A percentile compares a stretch with the other conserved stretches of the same genome.
These are phyloP conservation scores for Varanus salvator DNA, from an alignment of 2,113 vertebrate species.

Conservation along the genomic window DNA sequence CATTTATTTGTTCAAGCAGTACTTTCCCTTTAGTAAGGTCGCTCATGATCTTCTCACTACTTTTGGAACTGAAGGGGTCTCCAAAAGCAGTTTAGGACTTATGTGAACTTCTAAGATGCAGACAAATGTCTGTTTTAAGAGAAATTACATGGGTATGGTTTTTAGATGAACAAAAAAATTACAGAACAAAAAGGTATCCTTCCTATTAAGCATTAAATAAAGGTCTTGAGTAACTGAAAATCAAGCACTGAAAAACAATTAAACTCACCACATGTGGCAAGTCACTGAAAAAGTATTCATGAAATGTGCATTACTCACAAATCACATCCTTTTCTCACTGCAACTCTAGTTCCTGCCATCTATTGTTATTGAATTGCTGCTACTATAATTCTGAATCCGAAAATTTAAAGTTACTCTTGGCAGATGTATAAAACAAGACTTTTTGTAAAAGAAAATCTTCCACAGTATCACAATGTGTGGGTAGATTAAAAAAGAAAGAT, in stretches of 20 bases:
- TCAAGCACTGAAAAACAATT: conserved; percentile 2
- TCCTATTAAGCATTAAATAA: neutral
- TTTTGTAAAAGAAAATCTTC: neutral
- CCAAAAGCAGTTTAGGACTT: neutral
- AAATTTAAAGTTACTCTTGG: neutral
- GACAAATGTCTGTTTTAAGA: neutral
- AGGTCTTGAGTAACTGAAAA: neutral
- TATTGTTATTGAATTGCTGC: neutral
- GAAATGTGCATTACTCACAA: conserved; percentile 6
- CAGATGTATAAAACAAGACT: neutral
- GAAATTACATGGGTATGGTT: neutral
- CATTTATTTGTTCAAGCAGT: neutral
- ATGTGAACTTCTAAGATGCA: neutral
- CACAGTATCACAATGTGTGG: neutral
- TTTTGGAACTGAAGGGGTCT: neutral
- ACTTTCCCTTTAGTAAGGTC: neutral
- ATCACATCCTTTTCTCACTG: neutral
- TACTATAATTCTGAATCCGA: neutral
- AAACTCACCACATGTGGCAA: neutral
- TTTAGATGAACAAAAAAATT: neutral
- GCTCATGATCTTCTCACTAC: no score
- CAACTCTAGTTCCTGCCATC: neutral
- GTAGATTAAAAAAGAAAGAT: neutral
- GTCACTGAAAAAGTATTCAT: neutral
- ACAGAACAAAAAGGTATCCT: neutral